A percentile compares a stretch with the other conserved stretches of the same genome.
These are phyloP conservation scores for Smittia aterrima DNA, from an alignment of 2,888 invertebrate genomes.

Conservation along the genomic window DNA sequence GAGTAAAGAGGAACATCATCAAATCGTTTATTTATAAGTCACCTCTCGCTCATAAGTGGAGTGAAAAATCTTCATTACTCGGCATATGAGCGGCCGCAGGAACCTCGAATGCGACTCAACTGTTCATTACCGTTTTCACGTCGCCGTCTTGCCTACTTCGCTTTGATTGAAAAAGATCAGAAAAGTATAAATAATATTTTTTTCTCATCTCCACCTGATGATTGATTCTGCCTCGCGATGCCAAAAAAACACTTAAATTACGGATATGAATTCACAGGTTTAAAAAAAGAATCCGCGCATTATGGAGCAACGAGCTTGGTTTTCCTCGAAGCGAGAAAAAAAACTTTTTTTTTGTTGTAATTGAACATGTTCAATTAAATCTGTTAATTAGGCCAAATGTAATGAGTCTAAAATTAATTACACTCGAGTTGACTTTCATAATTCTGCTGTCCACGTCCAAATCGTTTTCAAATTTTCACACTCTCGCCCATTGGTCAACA, in stretches of 20 bases:
- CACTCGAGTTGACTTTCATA: too few species aligned
- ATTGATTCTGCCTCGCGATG: background rate
- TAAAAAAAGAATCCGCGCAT: background rate
- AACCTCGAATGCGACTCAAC: background rate
- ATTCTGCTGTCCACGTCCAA: too few species aligned
- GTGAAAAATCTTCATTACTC: background rate
- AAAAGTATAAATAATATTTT: slow-evolving; percentile 1
- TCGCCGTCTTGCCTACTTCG: too few species aligned
- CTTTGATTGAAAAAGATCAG: background rate
- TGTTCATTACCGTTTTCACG: background rate
- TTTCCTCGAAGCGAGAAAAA: too few species aligned
- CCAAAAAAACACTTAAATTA: background rate
- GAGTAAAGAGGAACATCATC: background rate
- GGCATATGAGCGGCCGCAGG: too few species aligned
- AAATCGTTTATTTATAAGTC: background rate
- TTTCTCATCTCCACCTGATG: background rate
- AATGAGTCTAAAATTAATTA: too few species aligned
- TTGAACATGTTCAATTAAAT: too few species aligned
- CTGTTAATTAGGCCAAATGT: too few species aligned
- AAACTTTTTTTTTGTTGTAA: too few species aligned
- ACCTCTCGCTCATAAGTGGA: background rate
- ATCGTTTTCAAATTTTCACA: too few species aligned
- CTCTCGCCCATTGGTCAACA: too few species aligned
- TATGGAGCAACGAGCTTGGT: background rate
- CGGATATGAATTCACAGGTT: background rate